phyloP scores from a whole-genome alignment of 2,888 invertebrate species.

The Drosophila kambysellisi region DNA sequence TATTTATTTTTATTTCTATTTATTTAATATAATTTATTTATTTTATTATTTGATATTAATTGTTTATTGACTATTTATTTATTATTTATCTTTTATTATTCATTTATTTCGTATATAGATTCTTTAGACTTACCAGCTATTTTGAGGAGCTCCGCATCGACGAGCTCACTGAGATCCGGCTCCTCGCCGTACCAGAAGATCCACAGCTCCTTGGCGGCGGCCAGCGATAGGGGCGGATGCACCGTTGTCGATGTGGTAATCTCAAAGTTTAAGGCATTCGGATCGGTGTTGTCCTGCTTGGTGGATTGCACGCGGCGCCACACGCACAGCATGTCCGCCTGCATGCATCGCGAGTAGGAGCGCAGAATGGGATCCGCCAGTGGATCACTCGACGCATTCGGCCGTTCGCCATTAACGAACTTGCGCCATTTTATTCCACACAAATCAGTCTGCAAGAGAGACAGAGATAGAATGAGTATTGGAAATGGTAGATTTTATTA shows the following conservation, averaged over 20 bases:
- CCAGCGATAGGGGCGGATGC: conserved; percentile 92
- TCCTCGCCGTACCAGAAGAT: conserved; percentile 99
- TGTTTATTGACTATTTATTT: not conserved
- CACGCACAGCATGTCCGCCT: conserved; percentile 98
- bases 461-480: not conserved
- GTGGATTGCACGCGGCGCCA: conserved; percentile 95
- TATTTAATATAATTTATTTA: not conserved
- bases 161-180: conserved; percentile 93
- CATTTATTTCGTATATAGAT: not conserved
- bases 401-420: conserved; percentile 91
- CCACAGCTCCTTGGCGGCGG: conserved; percentile 98
- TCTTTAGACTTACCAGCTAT: conserved; percentile 90
- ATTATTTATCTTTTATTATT: not conserved
- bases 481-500: conserved; percentile 16
- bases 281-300: conserved; percentile 86
- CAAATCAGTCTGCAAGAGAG: conserved; percentile 94
- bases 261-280: conserved; percentile 86
- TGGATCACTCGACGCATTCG: conserved; percentile 87
- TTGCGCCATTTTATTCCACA: conserved; percentile 99
- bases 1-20: not conserved
- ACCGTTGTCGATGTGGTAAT: conserved; percentile 85
- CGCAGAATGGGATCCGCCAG: conserved; percentile 95
- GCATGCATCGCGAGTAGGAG: conserved; percentile 95
- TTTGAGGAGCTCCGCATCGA: conserved; percentile 94
- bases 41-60: not conserved